phyloP scores from a whole-genome alignment of 2,888 invertebrate genomes.

The Busseola fusca region DNA sequence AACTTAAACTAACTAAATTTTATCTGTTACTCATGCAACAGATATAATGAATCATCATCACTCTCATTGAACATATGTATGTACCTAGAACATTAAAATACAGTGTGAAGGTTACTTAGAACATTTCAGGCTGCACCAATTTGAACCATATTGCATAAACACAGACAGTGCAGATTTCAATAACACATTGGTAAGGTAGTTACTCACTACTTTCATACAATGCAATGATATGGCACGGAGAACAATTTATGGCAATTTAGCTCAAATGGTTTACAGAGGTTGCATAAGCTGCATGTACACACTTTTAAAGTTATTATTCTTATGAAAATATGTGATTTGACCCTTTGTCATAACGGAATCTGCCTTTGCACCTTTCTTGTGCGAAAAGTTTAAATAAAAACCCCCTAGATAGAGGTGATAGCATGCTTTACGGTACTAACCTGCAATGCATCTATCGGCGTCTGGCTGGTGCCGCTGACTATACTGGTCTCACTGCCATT shows the following conservation, averaged over 20 bases:
- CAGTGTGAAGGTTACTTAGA: slow-evolving; percentile 42
- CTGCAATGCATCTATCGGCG: slow-evolving; percentile 63
- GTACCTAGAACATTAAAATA: slow-evolving; percentile 23
- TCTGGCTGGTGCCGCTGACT: slow-evolving; percentile 70
- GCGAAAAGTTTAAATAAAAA: too few relatives aligned
- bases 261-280: background rate
- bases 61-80: slow-evolving; percentile 22
- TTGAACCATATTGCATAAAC: slow-evolving; percentile 36
- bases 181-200: background rate
- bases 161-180: slow-evolving; percentile 28
- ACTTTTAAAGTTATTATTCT: background rate
- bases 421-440: slow-evolving; percentile 66
- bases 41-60: slow-evolving; percentile 34
- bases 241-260: slow-evolving; percentile 42
- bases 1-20: too few relatives aligned
- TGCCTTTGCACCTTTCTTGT: background rate
- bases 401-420: background rate
- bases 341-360: background rate
- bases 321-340: background rate
- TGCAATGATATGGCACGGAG: slow-evolving; percentile 27
- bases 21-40: slow-evolving; percentile 25
- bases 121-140: slow-evolving; percentile 19
- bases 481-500: slow-evolving; percentile 79
- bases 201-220: slow-evolving; percentile 23
- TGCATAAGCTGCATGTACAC: slow-evolving; percentile 6